phyloP scores from a whole-genome alignment of 2,888 invertebrate genomes.

The Macaria notata region DNA sequence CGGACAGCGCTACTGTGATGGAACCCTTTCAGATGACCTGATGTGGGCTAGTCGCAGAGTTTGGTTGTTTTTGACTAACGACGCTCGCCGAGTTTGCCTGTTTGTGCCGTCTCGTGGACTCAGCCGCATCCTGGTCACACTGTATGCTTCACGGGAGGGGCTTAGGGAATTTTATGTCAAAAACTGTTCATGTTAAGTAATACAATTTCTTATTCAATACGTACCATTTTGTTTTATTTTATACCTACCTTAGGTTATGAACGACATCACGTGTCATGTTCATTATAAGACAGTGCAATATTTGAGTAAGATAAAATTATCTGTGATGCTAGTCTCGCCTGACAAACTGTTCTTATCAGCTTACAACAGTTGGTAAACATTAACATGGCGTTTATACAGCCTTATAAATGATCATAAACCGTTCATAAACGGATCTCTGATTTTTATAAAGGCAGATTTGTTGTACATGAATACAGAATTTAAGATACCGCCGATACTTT shows the following conservation, averaged over 20 bases:
- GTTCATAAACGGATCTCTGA: too few species aligned
- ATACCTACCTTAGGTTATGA: not conserved
- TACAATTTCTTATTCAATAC: constrained; percentile 7
- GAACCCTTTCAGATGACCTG: constrained; percentile 52
- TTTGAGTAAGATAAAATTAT: constrained; percentile 5
- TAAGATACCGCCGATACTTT: not conserved
- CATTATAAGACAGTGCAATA: constrained; percentile 4
- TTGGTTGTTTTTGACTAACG: constrained; percentile 36
- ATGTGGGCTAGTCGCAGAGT: constrained; percentile 58
- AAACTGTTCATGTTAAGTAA: constrained; percentile 23
- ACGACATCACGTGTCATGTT: too few species aligned
- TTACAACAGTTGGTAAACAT: too few species aligned
- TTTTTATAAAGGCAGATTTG: too few species aligned
- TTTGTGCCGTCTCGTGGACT: constrained; percentile 17
- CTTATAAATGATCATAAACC: too few species aligned
- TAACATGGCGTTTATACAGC: not conserved
- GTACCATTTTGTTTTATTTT: constrained; percentile 8
- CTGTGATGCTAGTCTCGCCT: constrained; percentile 6
- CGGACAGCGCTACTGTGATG: constrained; percentile 42
- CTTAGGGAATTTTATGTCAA: constrained; percentile 32
- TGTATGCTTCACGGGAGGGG: constrained; percentile 35
- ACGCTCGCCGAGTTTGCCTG: constrained; percentile 36
- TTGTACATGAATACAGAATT: too few species aligned
- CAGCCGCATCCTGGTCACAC: constrained; percentile 29
- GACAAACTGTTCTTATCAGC: constrained; percentile 2